Conservation (phyloP, 2,888 invertebrate genomes). For the Apotomis turbidana region DNA sequence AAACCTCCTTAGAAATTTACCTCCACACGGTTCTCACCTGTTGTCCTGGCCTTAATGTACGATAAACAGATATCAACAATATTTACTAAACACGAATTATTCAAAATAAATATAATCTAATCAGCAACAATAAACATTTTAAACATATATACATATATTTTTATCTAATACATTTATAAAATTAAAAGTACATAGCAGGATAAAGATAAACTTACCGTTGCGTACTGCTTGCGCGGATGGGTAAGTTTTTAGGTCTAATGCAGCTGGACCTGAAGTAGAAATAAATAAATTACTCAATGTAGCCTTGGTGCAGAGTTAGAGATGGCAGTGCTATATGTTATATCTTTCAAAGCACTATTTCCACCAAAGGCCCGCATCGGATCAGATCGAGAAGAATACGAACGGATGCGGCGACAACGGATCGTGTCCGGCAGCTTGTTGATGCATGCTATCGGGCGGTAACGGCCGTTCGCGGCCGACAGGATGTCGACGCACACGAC, state of each 20-base stretch:
- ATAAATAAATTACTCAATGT: not conserved
- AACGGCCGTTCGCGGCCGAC: no score
- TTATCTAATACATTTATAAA: constrained; percentile 45
- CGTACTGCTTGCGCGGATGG: constrained; percentile 90
- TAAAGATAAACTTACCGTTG: constrained; percentile 88
- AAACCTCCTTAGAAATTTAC: not conserved
- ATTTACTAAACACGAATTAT: constrained; percentile 11
- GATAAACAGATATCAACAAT: constrained; percentile 35
- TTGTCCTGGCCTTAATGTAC: constrained; percentile 42
- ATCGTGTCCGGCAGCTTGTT: no score
- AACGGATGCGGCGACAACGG: no score
- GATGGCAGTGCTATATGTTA: not conserved
- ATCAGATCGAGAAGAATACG: no score
- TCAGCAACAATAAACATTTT: no score
- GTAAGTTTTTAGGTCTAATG: constrained; percentile 89
- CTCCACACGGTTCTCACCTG: constrained; percentile 44
- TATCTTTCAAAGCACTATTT: no score
- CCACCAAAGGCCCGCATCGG: no score
- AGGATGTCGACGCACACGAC: no score
- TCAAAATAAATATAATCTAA: no score
- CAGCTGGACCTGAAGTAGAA: constrained; percentile 64
- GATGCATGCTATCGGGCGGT: no score
- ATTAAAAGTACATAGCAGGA: constrained; percentile 35
- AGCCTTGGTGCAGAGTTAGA: no score
- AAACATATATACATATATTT: no score